Conservation (phyloP, 2,888 invertebrate genomes). For the Linnaemya tessellans region DNA sequence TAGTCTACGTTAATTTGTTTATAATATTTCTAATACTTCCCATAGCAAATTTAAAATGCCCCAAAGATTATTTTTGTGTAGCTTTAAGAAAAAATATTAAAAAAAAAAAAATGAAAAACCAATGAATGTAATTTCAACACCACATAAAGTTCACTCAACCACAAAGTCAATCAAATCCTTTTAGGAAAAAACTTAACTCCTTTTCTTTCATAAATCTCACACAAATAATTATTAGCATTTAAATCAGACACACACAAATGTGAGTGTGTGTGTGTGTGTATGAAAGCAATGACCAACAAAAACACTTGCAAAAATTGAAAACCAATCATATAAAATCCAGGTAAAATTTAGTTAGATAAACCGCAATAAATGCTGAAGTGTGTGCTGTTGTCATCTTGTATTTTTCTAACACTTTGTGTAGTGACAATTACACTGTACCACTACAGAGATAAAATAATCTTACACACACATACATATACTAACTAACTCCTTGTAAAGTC, state of each 20-base stretch:
- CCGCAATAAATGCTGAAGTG: constrained; percentile 61
- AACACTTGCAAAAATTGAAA: constrained; percentile 43
- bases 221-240: constrained; percentile 18
- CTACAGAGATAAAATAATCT: not conserved
- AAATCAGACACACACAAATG: constrained; percentile 16
- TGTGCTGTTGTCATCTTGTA: constrained; percentile 11
- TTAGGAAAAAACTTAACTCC: constrained; percentile 28
- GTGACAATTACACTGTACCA: constrained; percentile 55
- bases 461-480: too few species aligned
- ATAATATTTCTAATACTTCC: too few species aligned
- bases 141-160: constrained; percentile 71
- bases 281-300: not conserved
- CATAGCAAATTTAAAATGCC: too few species aligned
- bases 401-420: constrained; percentile 51
- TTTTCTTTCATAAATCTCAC: constrained; percentile 24
- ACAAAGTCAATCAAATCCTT: constrained; percentile 71
- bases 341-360: constrained; percentile 65
- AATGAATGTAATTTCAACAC: constrained; percentile 34
- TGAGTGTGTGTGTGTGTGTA: not conserved
- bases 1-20: too few species aligned
- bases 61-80: too few species aligned
- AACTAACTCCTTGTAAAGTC: not conserved
- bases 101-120: not conserved
- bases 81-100: too few species aligned
- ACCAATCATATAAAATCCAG: constrained; percentile 70